phyloP scores from a whole-genome alignment of 2,113 vertebrate species.

The Garra rufa region DNA sequence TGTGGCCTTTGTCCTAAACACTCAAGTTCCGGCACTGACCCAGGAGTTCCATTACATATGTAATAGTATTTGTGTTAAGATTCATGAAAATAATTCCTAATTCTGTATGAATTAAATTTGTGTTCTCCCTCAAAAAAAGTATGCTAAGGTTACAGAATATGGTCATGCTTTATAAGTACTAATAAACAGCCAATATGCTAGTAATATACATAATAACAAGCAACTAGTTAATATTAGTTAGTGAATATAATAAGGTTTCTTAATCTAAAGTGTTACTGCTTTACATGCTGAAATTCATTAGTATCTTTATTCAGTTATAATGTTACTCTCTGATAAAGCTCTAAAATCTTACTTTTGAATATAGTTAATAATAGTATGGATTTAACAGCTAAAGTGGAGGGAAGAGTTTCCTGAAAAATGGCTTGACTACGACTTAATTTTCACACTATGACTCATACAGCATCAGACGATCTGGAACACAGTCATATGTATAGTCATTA shows the following conservation, averaged over 20 bases:
- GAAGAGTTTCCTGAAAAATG: neutral
- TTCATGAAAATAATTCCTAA: no score
- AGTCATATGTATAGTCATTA: neutral
- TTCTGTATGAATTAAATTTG: neutral
- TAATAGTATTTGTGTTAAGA: neutral
- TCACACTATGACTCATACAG: neutral
- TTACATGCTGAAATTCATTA: neutral
- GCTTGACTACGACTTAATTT: neutral
- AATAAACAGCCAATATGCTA: no score
- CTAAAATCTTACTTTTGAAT: no score
- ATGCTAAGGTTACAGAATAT: no score
- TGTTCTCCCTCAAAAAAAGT: neutral
- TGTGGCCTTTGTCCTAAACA: conserved; percentile 2
- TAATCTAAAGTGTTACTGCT: no score
- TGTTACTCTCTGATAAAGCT: neutral
- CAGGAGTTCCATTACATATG: neutral
- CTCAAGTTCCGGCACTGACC: neutral
- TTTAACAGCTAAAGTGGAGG: neutral
- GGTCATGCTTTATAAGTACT: no score
- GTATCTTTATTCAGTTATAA: neutral
- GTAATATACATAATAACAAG: no score
- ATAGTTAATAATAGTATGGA: neutral
- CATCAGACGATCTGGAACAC: neutral
- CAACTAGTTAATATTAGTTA: no score
- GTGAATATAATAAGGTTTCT: no score